phyloP scores from a whole-genome alignment of 1,140 invertebrate species.

The Zeugodacus cucurbitae region DNA sequence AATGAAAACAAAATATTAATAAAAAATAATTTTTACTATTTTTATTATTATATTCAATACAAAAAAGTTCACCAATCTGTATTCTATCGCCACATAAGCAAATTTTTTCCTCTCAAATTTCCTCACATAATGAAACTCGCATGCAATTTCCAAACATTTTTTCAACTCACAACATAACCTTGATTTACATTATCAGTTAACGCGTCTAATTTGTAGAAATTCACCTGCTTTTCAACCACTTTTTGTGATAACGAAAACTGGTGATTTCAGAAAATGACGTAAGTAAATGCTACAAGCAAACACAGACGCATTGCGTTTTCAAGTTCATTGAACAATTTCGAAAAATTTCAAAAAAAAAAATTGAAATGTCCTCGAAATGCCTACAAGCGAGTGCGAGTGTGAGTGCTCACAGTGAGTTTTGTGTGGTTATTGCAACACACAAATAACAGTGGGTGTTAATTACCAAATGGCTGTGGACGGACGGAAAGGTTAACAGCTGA shows the following conservation, averaged over 20 bases:
- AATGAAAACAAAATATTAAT: no score
- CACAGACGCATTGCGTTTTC: neutral
- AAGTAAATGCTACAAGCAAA: neutral
- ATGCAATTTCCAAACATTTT: neutral
- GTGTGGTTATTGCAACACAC: neutral
- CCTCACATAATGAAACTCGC: neutral
- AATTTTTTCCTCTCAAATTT: no score
- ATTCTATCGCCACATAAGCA: neutral
- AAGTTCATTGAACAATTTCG: constrained; percentile 36
- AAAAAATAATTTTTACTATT: no score
- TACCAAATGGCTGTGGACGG: neutral
- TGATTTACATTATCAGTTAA: neutral
- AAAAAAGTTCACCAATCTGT: no score
- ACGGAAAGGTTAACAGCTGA: neutral
- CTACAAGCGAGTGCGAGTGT: neutral
- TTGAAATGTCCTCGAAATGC: neutral
- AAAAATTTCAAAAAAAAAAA: neutral
- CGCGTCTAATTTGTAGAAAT: neutral
- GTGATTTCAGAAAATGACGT: neutral
- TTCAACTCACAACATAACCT: neutral
- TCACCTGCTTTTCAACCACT: neutral
- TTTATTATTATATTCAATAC: no score
- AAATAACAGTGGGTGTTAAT: constrained; percentile 26
- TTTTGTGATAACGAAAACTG: neutral
- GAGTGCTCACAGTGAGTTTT: neutral